Evolutionary conservation across 2,888 invertebrate genomes (phyloP).

Genomic region (Vesta saturnalis): DNA sequence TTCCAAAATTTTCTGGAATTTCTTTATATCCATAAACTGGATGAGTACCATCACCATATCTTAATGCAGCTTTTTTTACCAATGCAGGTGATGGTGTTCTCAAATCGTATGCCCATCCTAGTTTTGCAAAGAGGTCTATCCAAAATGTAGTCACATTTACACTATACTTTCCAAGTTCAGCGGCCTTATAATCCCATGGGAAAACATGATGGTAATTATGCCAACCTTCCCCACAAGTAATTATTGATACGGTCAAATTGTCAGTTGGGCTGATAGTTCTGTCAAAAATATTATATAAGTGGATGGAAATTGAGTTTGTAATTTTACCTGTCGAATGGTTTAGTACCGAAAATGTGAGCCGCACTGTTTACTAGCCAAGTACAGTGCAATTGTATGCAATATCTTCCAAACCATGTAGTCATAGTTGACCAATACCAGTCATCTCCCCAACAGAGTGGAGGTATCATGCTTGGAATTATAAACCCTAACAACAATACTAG

Average conservation of each 20-base stretch:
- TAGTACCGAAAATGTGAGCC: slow-evolving; percentile 79
- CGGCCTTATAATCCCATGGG: slow-evolving; percentile 90
- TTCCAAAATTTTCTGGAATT: not conserved
- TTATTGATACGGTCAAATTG: slow-evolving; percentile 76
- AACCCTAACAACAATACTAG: slow-evolving; percentile 67
- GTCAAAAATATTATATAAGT: slow-evolving; percentile 58
- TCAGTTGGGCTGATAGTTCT: slow-evolving; percentile 79
- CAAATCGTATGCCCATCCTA: slow-evolving; percentile 82
- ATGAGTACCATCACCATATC: slow-evolving; percentile 77
- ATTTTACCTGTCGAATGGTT: slow-evolving; percentile 49
- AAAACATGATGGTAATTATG: too few relatives aligned
- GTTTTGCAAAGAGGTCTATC: slow-evolving; percentile 74
- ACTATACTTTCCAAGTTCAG: slow-evolving; percentile 74
- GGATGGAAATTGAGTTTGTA: not conserved
- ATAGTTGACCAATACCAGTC: slow-evolving; percentile 71
- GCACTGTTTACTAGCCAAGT: slow-evolving; percentile 91
- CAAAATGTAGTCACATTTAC: slow-evolving; percentile 75
- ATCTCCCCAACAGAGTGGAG: slow-evolving; percentile 77
- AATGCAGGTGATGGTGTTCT: slow-evolving; percentile 73
- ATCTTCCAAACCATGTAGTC: slow-evolving; percentile 52
- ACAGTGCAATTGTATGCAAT: slow-evolving; percentile 69
- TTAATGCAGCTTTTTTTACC: slow-evolving; percentile 72
- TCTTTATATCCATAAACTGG: slow-evolving; percentile 63
- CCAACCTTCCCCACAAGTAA: slow-evolving; percentile 82
- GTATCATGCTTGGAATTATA: slow-evolving; percentile 67